Percentiles rank a stretch among this genome's conserved stretches.
Conservation (phyloP, 2,797 vertebrate species). For the Nyctibius grandis region DNA sequence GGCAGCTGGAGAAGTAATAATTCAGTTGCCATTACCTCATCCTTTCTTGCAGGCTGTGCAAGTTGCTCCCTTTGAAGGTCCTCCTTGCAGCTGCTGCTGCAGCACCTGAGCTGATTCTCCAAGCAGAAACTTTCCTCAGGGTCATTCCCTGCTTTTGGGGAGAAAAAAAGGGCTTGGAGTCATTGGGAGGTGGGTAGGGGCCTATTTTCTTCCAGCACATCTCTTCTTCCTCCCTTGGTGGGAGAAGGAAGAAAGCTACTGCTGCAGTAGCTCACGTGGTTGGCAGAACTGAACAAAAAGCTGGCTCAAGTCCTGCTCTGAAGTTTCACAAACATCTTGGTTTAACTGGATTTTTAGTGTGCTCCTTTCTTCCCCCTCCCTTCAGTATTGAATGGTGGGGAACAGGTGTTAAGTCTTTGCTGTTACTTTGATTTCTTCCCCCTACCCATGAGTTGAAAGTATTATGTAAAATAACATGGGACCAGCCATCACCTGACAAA, state of each 20-base stretch:
- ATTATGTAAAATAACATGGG: conserved; percentile 5
- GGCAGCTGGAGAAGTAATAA: not conserved
- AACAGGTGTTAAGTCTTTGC: conserved; percentile 30
- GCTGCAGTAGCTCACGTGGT: not conserved
- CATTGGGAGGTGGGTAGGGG: not conserved
- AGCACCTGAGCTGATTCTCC: conserved; percentile 33
- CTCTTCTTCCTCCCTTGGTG: not conserved
- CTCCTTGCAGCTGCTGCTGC: conserved; percentile 16
- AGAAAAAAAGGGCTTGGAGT: not conserved
- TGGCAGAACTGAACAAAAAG: conserved; percentile 6
- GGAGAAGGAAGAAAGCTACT: not conserved
- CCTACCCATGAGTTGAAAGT: conserved; percentile 9
- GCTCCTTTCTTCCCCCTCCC: not conserved
- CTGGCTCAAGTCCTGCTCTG: not conserved
- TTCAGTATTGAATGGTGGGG: not conserved
- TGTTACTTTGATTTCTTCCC: conserved; percentile 27
- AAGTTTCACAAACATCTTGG: not conserved
- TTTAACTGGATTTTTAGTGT: conserved; percentile 36
- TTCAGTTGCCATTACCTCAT: conserved; percentile 52
- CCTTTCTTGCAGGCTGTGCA: conserved; percentile 9
- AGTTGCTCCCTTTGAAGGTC: not conserved
- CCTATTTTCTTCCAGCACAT: not conserved
- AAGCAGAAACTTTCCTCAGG: conserved; percentile 30
- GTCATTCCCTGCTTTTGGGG: not conserved
- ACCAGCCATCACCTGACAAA: conserved; percentile 1